Evolutionary conservation across 1,140 invertebrate species (phyloP), one percentile per base, ranked within the genome.

Genomic region (Pemphigus obesinymphae): DNA sequence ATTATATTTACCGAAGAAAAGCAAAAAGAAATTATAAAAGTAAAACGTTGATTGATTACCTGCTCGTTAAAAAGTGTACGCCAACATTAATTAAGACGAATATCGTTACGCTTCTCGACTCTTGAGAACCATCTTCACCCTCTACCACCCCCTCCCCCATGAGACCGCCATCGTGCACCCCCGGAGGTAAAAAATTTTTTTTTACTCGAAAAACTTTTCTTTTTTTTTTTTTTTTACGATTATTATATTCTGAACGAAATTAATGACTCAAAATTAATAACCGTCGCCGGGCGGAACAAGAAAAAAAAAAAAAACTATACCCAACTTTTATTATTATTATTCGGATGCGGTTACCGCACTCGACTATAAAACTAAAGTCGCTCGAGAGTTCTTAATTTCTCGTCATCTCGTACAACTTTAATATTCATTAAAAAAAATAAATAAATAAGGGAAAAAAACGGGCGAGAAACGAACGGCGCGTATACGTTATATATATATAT

Each of bases 181-280:
- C 17, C 40, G 0, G n/a, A 6, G n/a, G n/a, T 20, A 45, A 7
- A 11, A 45, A 45, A 45, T 50, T 76, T 76, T 55, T n/a, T 37
- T 40, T 43, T 29, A 61, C 8, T 17, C 31, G 34, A 45, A 80
- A 80, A 61, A 68, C 17, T 17, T 58, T 43, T 40, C 37, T 40
- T 40, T 40, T 40, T 58, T 43, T 40, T 78, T 58, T n/a, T 58
- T 80, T 80, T 80, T 80, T 80, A 80, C 76, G 76, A 61, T 80
- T 80, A 80, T 80, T 80, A 45, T 45, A 80, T 80, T 80, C 53
- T 20, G 13, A 55, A 58, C 31, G 55, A 80, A 80, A 80, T 80
- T 80, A 80, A 80, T 80, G 76, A 80, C 55, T 80, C 76, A 80
- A 80, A 80, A 80, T 80, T 80, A 80, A 80, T 80, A 80, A 80